phyloP scores from a whole-genome alignment of 2,113 vertebrate genomes.

The Nyctibius bracteatus region DNA sequence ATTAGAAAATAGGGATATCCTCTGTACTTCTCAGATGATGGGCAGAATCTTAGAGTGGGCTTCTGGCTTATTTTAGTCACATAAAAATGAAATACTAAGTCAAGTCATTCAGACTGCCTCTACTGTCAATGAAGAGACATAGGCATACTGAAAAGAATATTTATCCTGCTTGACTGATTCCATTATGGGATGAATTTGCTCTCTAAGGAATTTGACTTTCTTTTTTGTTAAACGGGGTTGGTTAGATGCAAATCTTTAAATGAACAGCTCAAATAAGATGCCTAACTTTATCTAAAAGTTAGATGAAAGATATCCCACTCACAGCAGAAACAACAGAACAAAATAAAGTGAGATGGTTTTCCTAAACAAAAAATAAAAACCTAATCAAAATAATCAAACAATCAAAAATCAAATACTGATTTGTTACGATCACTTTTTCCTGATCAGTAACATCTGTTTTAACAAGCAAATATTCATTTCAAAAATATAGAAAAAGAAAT shows the following conservation, averaged over 20 bases:
- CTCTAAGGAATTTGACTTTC: neutral
- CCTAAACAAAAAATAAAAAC: neutral
- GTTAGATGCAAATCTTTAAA: neutral
- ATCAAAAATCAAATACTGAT: neutral
- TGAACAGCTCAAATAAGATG: neutral
- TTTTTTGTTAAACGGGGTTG: neutral
- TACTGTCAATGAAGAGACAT: neutral
- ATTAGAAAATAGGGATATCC: neutral
- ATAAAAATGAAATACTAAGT: neutral
- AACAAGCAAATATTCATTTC: neutral
- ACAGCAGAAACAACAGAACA: neutral
- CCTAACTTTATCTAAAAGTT: neutral
- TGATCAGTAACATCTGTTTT: neutral
- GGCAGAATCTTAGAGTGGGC: neutral
- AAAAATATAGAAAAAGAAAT: neutral
- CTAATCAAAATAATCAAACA: neutral
- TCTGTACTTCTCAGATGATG: neutral
- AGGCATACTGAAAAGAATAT: neutral
- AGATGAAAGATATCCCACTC: neutral
- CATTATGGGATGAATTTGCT: neutral
- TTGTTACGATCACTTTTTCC: neutral
- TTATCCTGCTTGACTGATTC: neutral
- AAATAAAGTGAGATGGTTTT: neutral
- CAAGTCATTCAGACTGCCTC: neutral
- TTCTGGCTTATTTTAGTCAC: neutral